A percentile compares a stretch with the other conserved stretches of the same genome.
Conservation (phyloP, 2,113 vertebrate species). For the Carettochelys insculpta region DNA sequence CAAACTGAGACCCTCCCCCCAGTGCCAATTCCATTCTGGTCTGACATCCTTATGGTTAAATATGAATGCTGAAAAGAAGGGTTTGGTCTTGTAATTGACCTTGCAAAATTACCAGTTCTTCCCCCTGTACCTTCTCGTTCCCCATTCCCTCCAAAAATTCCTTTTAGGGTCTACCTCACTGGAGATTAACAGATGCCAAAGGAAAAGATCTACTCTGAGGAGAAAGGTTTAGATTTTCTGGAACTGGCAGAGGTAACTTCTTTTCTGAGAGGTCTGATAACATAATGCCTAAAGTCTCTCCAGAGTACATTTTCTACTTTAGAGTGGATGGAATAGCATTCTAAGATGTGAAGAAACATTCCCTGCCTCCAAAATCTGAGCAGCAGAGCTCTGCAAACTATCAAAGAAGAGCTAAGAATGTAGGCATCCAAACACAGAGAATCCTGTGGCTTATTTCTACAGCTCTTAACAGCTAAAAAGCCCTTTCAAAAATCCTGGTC, state of each 20-base stretch:
- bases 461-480: neutral
- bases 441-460: accelerated
- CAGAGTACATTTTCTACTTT: neutral
- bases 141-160: neutral
- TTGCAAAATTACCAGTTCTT: neutral
- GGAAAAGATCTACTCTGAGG: neutral
- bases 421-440: neutral
- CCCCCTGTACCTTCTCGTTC: neutral
- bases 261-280: neutral
- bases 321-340: neutral
- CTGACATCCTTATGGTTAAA: neutral
- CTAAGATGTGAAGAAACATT: accelerated
- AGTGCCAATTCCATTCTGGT: neutral
- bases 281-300: neutral
- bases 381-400: neutral
- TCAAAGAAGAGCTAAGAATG: neutral
- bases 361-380: neutral
- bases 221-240: neutral
- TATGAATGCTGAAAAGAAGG: neutral
- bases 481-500: neutral
- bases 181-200: neutral
- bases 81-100: neutral
- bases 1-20: accelerated
- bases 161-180: neutral
- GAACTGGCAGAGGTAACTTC: neutral